A percentile compares a stretch with the other conserved stretches of the same genome.
Evolutionary conservation across 1,140 invertebrate genomes (phyloP).

Genomic region (Neodiprion pinetum): DNA sequence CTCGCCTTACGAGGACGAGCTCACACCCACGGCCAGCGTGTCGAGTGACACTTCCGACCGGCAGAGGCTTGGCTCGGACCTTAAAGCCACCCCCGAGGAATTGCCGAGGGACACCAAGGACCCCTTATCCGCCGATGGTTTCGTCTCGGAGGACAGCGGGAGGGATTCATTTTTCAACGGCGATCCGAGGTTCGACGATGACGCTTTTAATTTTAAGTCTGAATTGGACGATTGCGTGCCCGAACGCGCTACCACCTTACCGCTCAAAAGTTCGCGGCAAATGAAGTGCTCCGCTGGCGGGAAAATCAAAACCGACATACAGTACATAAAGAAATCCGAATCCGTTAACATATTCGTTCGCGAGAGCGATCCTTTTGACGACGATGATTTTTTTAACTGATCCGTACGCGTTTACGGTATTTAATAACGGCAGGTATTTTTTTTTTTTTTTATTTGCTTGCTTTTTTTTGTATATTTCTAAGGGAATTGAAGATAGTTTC

Average conservation of each 20-base stretch:
- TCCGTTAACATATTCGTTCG: constrained; percentile 87
- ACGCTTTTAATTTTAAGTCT: constrained; percentile 54
- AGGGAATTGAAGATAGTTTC: background rate
- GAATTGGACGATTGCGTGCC: constrained; percentile 55
- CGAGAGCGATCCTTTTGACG: constrained; percentile 83
- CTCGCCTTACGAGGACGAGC: constrained; percentile 77
- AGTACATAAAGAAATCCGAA: constrained; percentile 81
- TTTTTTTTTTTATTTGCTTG: background rate
- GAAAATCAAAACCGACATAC: constrained; percentile 45
- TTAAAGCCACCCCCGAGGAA: constrained; percentile 52
- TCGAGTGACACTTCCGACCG: constrained; percentile 52
- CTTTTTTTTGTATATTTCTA: background rate
- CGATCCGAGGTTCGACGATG: constrained; percentile 52
- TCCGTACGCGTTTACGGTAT: constrained; percentile 41
- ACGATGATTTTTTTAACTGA: constrained; percentile 83
- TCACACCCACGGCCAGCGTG: constrained; percentile 65
- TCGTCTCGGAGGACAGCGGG: constrained; percentile 42
- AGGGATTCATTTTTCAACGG: constrained; percentile 54
- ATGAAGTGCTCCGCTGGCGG: constrained; percentile 49
- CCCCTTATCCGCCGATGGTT: constrained; percentile 32
- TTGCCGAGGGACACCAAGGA: constrained; percentile 40
- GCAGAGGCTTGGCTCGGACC: constrained; percentile 45
- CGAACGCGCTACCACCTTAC: constrained; percentile 46
- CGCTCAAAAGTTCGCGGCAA: constrained; percentile 54
- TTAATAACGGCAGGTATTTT: background rate